Conservation (phyloP, 2,888 invertebrate species). For the Sicus ferrugineus region DNA sequence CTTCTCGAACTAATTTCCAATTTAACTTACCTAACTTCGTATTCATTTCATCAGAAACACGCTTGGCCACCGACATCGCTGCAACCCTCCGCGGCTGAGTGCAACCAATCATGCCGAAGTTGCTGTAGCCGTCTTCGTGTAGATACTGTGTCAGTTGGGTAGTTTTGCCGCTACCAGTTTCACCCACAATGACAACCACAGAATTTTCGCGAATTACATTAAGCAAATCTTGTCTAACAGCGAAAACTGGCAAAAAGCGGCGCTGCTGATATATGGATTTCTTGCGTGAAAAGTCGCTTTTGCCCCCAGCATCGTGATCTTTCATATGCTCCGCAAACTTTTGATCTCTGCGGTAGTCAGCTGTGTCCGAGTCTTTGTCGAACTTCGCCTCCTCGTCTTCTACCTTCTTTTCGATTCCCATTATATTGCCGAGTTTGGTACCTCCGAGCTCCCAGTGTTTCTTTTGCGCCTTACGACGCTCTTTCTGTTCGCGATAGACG, state of each 20-base stretch:
- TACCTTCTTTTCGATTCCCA: constrained; percentile 88
- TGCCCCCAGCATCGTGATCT: constrained; percentile 70
- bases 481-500: constrained; percentile 93
- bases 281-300: constrained; percentile 85
- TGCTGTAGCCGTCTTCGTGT: constrained; percentile 95
- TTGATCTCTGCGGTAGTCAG: constrained; percentile 91
- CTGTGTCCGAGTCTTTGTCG: constrained; percentile 74
- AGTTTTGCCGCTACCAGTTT: constrained; percentile 76
- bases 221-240: constrained; percentile 89
- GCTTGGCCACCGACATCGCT: constrained; percentile 99
- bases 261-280: constrained; percentile 87
- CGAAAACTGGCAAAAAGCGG: constrained; percentile 93
- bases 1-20: background rate
- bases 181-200: constrained; percentile 91
- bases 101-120: constrained; percentile 94
- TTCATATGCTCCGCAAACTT: constrained; percentile 97
- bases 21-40: constrained; percentile 77
- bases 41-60: constrained; percentile 98
- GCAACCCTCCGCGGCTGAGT: constrained; percentile 98
- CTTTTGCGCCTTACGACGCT: constrained; percentile 94
- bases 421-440: constrained; percentile 85
- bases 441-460: constrained; percentile 99
- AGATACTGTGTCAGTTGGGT: constrained; percentile 97
- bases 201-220: constrained; percentile 92
- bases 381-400: constrained; percentile 76